Evolutionary conservation across 1,140 invertebrate species (phyloP), one percentile per base, ranked within the genome.

Genomic region (Drosophila asahinai): DNA sequence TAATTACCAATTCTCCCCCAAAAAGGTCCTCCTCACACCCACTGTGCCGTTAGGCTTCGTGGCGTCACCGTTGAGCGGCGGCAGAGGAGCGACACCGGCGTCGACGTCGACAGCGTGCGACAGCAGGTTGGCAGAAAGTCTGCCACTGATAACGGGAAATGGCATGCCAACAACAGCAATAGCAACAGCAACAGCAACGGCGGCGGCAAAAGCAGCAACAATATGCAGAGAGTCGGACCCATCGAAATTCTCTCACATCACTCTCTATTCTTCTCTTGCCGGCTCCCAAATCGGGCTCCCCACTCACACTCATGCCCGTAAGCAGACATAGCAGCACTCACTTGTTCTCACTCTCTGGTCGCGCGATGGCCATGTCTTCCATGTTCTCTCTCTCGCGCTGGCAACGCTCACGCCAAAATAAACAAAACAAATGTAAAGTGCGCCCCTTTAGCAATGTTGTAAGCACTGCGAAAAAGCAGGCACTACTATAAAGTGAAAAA

Each of bases 401-500:
- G 78, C 77, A 80, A 80, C 83, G 73, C 83, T 84, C 86, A 89
- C 81, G 86, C 81, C 81, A 89, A 89, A 89, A 89, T 89, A 89
- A 89, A 90, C 84, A 89, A 87, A 87, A 89, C 84, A 89, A 87
- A 89, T 87, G 77, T 84, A 87, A 87, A 89, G 86, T 89, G 84
- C 73, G 86, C 73, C 74, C 75, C 52, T 33, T 55, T 54, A 52
- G 72, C 61, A 52, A 66, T 76, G 38, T 65, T 52, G 62, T 59
- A 19, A 49, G n/a, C 55, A 74, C 54, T 22, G 64, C 5, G 12
- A 14, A 14, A 57, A 71, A 55, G 9, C 3, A 30, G n/a, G 30
- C 30, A 3, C 12, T 33, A 14, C 12, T 22, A 11, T 15, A 0
- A 48, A 25, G 2, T n/a, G 5, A 30, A 15, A 51, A 22, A 11